Evolutionary conservation across 2,888 invertebrate genomes (phyloP).

Genomic region (Aleiodes testaceus): DNA sequence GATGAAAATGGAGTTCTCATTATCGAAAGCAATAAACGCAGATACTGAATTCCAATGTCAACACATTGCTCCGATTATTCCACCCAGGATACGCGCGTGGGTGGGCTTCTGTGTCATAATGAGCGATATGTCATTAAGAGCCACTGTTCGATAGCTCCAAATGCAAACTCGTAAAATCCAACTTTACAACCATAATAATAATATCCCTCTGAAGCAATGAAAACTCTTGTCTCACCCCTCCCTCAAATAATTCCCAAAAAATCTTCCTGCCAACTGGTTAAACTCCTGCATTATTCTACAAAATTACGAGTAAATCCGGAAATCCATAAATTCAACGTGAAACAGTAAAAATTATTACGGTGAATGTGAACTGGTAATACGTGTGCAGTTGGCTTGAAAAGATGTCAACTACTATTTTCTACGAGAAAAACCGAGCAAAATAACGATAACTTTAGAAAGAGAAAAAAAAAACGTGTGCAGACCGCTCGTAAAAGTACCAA

Average conservation of each 20-base stretch:
- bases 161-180: slow-evolving; percentile 62
- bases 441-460: slow-evolving; percentile 67
- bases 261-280: too few species aligned
- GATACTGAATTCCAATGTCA: background rate
- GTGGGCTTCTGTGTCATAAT: slow-evolving; percentile 46
- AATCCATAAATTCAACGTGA: slow-evolving; percentile 24
- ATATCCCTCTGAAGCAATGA: slow-evolving; percentile 32
- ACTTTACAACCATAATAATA: slow-evolving; percentile 62
- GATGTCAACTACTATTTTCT: slow-evolving; percentile 62
- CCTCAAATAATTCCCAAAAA: too few species aligned
- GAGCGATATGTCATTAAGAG: slow-evolving; percentile 62
- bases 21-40: background rate
- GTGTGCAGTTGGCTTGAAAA: slow-evolving; percentile 23
- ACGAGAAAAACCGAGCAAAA: slow-evolving; percentile 66
- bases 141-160: slow-evolving; percentile 52
- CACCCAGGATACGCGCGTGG: background rate
- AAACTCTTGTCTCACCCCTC: background rate
- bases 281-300: slow-evolving; percentile 24
- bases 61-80: slow-evolving; percentile 17
- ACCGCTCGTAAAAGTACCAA: slow-evolving; percentile 66
- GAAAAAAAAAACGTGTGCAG: slow-evolving; percentile 57
- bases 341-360: slow-evolving; percentile 28
- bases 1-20: slow-evolving; percentile 15
- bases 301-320: slow-evolving; percentile 21
- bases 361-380: slow-evolving; percentile 29